These are phyloP conservation scores for Peromyscus maniculatus DNA, from an alignment of 2,113 vertebrate genomes.

Conservation along the genomic window DNA sequence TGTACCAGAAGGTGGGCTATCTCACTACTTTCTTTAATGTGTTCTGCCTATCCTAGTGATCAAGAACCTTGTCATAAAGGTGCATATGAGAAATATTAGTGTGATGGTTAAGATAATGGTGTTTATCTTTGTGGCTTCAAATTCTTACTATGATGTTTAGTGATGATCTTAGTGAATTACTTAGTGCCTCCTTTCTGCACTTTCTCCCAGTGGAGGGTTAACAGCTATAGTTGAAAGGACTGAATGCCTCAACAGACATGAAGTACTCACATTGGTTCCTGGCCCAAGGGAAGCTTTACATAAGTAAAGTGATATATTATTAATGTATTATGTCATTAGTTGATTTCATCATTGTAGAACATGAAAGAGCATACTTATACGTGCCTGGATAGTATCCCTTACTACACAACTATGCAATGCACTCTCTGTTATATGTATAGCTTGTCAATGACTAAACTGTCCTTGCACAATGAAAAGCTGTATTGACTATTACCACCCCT, in stretches of 20 bases:
- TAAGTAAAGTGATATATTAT: neutral
- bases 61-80: neutral
- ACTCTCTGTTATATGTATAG: neutral
- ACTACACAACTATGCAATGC: fast-evolving
- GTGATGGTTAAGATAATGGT: neutral
- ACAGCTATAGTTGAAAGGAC: neutral
- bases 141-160: neutral
- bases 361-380: neutral
- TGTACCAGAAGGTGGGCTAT: neutral
- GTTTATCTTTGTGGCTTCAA: neutral
- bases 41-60: neutral
- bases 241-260: neutral
- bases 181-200: neutral
- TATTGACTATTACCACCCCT: neutral
- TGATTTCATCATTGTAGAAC: neutral
- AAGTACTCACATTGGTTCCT: neutral
- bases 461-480: neutral
- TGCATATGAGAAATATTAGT: neutral
- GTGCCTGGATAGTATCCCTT: neutral
- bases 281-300: neutral
- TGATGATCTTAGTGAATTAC: neutral
- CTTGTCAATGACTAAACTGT: neutral
- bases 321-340: neutral
- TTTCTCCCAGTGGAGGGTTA: neutral
- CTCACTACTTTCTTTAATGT: neutral